Evolutionary conservation across 1,140 invertebrate genomes (phyloP).

Genomic region (Drosophila albomicans): DNA sequence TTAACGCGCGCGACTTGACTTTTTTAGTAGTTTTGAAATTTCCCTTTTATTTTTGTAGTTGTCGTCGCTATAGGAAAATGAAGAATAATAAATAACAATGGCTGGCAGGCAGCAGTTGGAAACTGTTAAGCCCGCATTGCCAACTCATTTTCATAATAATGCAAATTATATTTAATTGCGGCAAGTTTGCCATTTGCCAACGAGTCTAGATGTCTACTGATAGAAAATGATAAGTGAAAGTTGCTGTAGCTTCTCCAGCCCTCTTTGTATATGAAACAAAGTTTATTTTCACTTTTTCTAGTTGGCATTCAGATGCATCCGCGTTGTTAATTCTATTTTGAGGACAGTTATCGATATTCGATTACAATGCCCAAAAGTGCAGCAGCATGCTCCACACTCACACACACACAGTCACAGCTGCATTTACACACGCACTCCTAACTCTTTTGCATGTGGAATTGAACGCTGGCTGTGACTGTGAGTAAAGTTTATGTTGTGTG

Average conservation of each 20-base stretch:
- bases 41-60: slow-evolving; percentile 55
- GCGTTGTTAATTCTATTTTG: slow-evolving; percentile 21
- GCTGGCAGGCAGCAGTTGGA: slow-evolving; percentile 16
- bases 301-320: not conserved
- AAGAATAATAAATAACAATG: slow-evolving; percentile 63
- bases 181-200: slow-evolving; percentile 71
- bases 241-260: slow-evolving; percentile 24
- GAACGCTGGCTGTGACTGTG: slow-evolving; percentile 2
- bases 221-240: slow-evolving; percentile 64
- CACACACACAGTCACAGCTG: slow-evolving; percentile 21
- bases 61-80: slow-evolving; percentile 32
- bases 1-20: slow-evolving; percentile 37
- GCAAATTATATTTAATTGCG: slow-evolving; percentile 82
- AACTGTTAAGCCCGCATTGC: slow-evolving; percentile 22
- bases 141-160: slow-evolving; percentile 79
- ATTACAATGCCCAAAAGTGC: slow-evolving; percentile 38
- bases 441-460: slow-evolving; percentile 38
- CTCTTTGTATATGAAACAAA: slow-evolving; percentile 50
- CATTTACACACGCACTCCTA: slow-evolving; percentile 14
- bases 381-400: slow-evolving; percentile 30
- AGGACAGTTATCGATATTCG: slow-evolving; percentile 36
- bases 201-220: slow-evolving; percentile 40
- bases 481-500: slow-evolving; percentile 33
- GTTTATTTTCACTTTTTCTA: slow-evolving; percentile 43
- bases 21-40: slow-evolving; percentile 66